A percentile compares a stretch with the other conserved stretches of the same genome.
phyloP scores from a whole-genome alignment of 2,888 invertebrate genomes.

The Trissoscelio sp. region DNA sequence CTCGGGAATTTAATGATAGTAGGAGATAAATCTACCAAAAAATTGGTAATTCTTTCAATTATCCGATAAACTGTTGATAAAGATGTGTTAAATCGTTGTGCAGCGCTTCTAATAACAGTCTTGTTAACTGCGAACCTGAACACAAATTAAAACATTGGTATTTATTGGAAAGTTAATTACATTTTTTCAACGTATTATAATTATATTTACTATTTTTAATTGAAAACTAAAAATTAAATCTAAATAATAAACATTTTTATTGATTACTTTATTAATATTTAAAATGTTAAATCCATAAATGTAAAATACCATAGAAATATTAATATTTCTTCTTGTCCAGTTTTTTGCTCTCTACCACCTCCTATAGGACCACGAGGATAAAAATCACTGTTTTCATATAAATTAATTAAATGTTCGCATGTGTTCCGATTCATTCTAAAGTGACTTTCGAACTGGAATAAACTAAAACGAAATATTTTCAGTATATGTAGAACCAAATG shows the following conservation, averaged over 20 bases:
- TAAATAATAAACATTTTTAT: neutral
- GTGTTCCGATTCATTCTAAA: neutral
- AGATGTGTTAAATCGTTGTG: slow-evolving; percentile 2
- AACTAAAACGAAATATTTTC: neutral
- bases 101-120: neutral
- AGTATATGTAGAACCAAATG: neutral
- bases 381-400: slow-evolving; percentile 20
- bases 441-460: slow-evolving; percentile 2
- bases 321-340: slow-evolving; percentile 5
- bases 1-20: neutral
- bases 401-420: neutral
- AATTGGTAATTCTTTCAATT: neutral
- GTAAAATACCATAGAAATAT: slow-evolving; percentile 18
- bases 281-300: neutral
- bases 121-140: slow-evolving; percentile 25
- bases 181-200: slow-evolving; percentile 1
- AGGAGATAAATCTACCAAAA: slow-evolving; percentile 20
- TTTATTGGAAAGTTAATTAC: no score
- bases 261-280: neutral
- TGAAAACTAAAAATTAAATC: neutral
- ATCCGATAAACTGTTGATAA: slow-evolving; percentile 1
- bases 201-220: neutral
- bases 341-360: neutral
- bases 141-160: neutral
- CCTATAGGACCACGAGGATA: neutral